Conservation (phyloP, 2,113 vertebrate species). For the Paramormyrops kingsleyae region DNA sequence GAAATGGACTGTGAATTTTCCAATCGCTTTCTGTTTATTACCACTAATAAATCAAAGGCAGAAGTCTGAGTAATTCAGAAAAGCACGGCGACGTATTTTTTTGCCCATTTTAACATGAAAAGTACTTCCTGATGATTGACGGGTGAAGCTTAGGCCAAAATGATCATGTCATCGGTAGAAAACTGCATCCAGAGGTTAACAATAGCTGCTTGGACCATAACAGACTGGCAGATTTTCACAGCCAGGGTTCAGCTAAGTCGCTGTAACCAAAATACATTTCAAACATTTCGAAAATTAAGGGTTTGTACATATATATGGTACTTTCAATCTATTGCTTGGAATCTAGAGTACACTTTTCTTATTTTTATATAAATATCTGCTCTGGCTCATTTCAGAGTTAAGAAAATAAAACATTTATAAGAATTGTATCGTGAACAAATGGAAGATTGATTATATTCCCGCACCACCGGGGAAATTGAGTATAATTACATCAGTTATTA, state of each 20-base stretch:
- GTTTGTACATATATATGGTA: not conserved
- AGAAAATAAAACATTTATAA: slow-evolving; percentile 28
- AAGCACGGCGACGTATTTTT: not conserved
- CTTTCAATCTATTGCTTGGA: slow-evolving; percentile 2
- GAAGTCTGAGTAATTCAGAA: not conserved
- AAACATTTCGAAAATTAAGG: not conserved
- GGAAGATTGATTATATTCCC: slow-evolving; percentile 35
- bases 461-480: slow-evolving; percentile 19
- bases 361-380: slow-evolving; percentile 27
- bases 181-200: not conserved
- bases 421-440: slow-evolving; percentile 16
- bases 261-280: not conserved
- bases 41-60: not conserved
- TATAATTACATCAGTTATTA: slow-evolving; percentile 37
- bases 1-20: slow-evolving; percentile 13
- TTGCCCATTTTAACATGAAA: not conserved
- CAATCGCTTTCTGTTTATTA: not conserved
- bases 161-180: not conserved
- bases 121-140: not conserved
- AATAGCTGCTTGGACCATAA: not conserved
- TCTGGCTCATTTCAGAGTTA: slow-evolving; percentile 26
- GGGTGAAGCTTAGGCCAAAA: not conserved
- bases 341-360: slow-evolving; percentile 7
- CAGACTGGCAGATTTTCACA: not conserved
- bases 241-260: not conserved